Base-by-base conservation (phyloP, 2,797 vertebrate genomes). In the Euthynnus affinis region DNA sequence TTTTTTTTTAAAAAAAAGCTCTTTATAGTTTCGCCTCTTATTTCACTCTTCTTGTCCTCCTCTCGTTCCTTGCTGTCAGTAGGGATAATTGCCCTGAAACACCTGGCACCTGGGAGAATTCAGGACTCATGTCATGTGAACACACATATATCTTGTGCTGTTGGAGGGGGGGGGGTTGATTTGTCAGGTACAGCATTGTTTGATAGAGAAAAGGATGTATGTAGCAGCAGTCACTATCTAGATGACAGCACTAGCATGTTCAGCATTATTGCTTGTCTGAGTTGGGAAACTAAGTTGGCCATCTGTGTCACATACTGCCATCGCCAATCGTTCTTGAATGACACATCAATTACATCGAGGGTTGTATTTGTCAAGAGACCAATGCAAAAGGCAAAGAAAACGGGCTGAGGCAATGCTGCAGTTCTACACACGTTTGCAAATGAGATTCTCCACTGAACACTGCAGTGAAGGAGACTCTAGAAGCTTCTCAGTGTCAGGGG, bases 311-410 rank as follows among this genome's bases (percentile, higher is more conserved):
- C 48, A 71, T 71, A 53, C 44, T 72, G 77, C 59, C 25, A 5
- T 29, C 13, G 22, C 60, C 60, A 63, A 60, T 77, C 59, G 42
- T 53, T 13, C 68, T 34, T 88, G 84, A 89, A 71, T 86, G 83
- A 83, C 86, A 86, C 72, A 74, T 88, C 63, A 74, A 81, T 86
- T 89, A 87, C 70, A 76, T 73, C 59, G 67, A 49, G 25, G 63
- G 59, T 58, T 84, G 78, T 52, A 48, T 74, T 71, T 85, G 65
- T 79, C 75, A 61, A 62, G 70, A 66, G 44, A 66, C 34, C 48
- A 48, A 59, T 14, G 68, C 48, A 60, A 62, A 27, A 64, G 51
- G 29, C 20, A 70, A 27, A 63, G 23, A 14, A 61, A 40, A 71
- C 13, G 3, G 23, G 40, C 32, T 20, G 46, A 49, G 8, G 55